Conservation (phyloP, 1,140 invertebrate species). For the Anagrus nilaparvatae region DNA sequence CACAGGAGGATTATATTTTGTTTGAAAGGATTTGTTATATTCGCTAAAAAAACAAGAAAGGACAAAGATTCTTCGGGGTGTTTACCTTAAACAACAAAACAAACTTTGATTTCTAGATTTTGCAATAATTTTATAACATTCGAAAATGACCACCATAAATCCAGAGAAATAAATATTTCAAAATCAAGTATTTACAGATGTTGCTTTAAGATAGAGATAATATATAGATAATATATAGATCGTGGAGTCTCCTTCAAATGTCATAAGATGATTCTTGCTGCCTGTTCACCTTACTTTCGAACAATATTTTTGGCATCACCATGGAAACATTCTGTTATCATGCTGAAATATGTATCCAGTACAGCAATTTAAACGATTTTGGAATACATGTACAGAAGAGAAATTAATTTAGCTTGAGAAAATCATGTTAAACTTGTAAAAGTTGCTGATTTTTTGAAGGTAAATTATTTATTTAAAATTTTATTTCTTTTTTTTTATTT, state of each 20-base stretch:
- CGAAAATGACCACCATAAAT: slow-evolving; percentile 48
- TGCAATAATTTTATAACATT: neutral
- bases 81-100: too few species aligned
- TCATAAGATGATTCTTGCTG: slow-evolving; percentile 73
- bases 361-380: slow-evolving; percentile 76
- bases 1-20: too few species aligned
- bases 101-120: too few species aligned
- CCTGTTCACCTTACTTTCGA: slow-evolving; percentile 82
- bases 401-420: slow-evolving; percentile 80
- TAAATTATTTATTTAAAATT: slow-evolving; percentile 22
- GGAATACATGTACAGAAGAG: slow-evolving; percentile 87
- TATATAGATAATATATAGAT: too few species aligned
- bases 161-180: slow-evolving; percentile 67
- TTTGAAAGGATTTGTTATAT: too few species aligned
- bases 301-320: slow-evolving; percentile 61
- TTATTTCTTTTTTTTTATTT: neutral
- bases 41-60: too few species aligned
- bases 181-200: slow-evolving; percentile 79
- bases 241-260: slow-evolving; percentile 59
- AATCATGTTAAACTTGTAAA: slow-evolving; percentile 68
- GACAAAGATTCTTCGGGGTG: too few species aligned
- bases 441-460: slow-evolving; percentile 67
- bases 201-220: slow-evolving; percentile 72
- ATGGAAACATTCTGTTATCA: slow-evolving; percentile 72
- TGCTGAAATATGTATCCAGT: slow-evolving; percentile 74